Evolutionary conservation across 2,797 vertebrate species (phyloP).

Genomic region (Semotilus atromaculatus): DNA sequence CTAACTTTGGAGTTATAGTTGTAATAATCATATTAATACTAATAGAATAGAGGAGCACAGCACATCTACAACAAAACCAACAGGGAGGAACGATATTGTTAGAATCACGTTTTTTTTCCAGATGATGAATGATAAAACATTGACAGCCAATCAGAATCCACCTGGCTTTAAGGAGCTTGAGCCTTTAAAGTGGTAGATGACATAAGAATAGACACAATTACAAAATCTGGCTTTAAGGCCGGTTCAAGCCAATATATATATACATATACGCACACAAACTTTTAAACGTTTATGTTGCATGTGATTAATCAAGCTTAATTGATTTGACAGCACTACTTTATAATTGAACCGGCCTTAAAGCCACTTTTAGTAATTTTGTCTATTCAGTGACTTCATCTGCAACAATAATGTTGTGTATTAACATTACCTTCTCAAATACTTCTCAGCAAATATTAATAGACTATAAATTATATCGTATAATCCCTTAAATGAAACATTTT

Average conservation of each 20-base stretch:
- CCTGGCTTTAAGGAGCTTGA: neutral
- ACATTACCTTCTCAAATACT: neutral
- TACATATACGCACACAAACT: no score
- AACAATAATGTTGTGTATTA: neutral
- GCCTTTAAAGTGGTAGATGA: neutral
- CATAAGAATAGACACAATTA: no score
- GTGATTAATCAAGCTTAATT: no score
- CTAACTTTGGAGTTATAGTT: neutral
- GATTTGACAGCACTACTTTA: no score
- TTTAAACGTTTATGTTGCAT: no score
- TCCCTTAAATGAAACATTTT: no score
- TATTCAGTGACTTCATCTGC: neutral
- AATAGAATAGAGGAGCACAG: neutral
- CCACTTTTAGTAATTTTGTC: neutral
- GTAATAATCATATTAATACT: neutral
- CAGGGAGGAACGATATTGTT: neutral
- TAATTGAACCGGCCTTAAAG: neutral
- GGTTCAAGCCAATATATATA: no score
- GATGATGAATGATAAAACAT: neutral
- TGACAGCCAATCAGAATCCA: neutral
- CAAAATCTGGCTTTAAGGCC: no score
- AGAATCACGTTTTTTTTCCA: neutral
- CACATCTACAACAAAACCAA: neutral
- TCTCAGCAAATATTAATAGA: neutral
- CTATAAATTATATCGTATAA: no score